Conservation (phyloP, 2,797 vertebrate species). For the Huso huso region DNA sequence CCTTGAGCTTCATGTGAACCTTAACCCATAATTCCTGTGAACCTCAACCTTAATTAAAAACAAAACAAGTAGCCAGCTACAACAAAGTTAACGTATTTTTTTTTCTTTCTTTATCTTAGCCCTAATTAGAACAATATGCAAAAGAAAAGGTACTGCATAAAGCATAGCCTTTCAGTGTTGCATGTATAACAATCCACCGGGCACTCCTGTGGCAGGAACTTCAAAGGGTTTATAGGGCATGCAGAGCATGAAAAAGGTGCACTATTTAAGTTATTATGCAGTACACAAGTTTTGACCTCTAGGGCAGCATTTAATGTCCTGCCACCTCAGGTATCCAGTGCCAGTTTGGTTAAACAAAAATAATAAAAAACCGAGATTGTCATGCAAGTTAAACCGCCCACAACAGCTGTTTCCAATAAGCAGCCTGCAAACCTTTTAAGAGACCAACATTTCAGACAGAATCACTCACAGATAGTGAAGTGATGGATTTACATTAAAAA, state of each 20-base stretch:
- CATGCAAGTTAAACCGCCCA: conserved; percentile 27
- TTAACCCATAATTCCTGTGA: too few relatives aligned
- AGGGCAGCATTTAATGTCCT: conserved; percentile 40
- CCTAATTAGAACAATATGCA: too few relatives aligned
- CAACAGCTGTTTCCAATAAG: conserved; percentile 63
- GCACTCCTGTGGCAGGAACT: conserved; percentile 26
- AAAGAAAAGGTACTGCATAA: too few relatives aligned
- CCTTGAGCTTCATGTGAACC: too few relatives aligned
- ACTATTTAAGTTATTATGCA: conserved; percentile 43
- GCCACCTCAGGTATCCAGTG: conserved; percentile 35
- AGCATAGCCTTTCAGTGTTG: too few relatives aligned
- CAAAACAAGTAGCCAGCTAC: too few relatives aligned
- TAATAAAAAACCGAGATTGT: conserved; percentile 27
- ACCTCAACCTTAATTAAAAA: too few relatives aligned
- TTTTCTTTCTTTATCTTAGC: too few relatives aligned
- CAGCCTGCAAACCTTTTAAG: conserved; percentile 27
- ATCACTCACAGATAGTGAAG: conserved; percentile 36
- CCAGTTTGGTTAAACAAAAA: conserved; percentile 53
- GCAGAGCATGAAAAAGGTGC: conserved; percentile 39
- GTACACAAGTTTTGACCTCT: conserved; percentile 36
- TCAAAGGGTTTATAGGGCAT: conserved; percentile 54
- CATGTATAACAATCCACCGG: neutral
- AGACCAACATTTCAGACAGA: conserved; percentile 34
- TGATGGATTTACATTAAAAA: conserved; percentile 44
- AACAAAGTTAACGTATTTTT: too few relatives aligned